These are phyloP conservation scores for Wasmannia auropunctata DNA, from an alignment of 1,140 invertebrate species.

Conservation along the genomic window DNA sequence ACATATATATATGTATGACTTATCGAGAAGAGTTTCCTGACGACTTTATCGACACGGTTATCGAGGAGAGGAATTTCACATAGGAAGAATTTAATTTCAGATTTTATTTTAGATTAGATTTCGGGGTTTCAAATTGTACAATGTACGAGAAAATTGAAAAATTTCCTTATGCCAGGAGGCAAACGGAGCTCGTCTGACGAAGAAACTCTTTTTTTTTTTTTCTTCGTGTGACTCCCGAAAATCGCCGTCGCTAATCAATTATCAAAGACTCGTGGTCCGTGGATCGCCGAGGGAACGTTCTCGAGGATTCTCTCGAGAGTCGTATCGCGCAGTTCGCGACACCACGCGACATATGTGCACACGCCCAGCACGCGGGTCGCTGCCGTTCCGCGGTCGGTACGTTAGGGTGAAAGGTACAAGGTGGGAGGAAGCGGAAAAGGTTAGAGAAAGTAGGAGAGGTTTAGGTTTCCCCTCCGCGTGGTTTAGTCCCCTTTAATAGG, in stretches of 20 bases:
- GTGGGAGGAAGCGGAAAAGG: constrained; percentile 68
- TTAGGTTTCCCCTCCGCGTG: too few species aligned
- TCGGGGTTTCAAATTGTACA: not conserved
- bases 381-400: not conserved
- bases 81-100: not conserved
- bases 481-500: constrained; percentile 72
- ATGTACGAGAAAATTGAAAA: not conserved
- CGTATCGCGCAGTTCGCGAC: not conserved
- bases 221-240: not conserved
- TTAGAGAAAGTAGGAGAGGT: constrained; percentile 76
- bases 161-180: not conserved
- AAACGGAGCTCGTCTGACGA: not conserved
- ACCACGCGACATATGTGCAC: too few species aligned
- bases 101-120: not conserved
- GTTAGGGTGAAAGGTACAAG: constrained; percentile 26
- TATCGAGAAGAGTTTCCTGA: not conserved
- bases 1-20: too few species aligned
- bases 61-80: not conserved
- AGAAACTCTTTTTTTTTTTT: not conserved
- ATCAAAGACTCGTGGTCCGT: too few species aligned
- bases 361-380: not conserved
- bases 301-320: too few species aligned
- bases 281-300: not conserved
- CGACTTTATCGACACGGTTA: not conserved
- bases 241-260: too few species aligned